These are phyloP conservation scores for Scaptodrosophila lebanonensis DNA, from an alignment of 1,140 invertebrate species.

Conservation along the genomic window DNA sequence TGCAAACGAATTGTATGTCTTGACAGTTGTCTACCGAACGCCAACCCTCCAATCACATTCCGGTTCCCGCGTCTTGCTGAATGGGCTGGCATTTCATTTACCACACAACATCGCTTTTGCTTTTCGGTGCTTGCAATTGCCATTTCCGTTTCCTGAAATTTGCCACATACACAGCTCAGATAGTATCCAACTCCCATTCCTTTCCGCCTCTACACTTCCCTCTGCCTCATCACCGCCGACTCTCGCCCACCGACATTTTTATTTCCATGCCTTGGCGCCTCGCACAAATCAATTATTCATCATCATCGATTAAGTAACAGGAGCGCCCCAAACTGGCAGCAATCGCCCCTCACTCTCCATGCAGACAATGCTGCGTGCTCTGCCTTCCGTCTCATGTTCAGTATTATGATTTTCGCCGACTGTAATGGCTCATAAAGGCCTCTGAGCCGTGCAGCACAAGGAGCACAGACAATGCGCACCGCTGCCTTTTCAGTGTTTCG, in stretches of 20 bases:
- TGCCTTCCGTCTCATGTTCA: conserved; percentile 53
- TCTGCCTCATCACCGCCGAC: neutral
- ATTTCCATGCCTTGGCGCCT: conserved; percentile 72
- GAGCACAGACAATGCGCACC: conserved; percentile 37
- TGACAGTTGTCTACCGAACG: conserved; percentile 13
- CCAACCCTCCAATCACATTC: neutral
- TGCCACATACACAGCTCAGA: conserved; percentile 56
- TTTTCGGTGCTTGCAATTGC: conserved; percentile 69
- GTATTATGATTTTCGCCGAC: conserved; percentile 72
- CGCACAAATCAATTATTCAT: conserved; percentile 73
- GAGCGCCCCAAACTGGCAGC: conserved; percentile 7
- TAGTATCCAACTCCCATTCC: conserved; percentile 28
- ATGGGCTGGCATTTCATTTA: conserved; percentile 70
- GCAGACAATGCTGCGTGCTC: conserved; percentile 3
- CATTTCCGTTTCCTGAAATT: conserved; percentile 74
- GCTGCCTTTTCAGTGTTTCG: conserved; percentile 36
- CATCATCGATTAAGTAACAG: conserved; percentile 71
- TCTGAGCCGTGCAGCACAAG: conserved; percentile 19
- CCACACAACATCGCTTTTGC: conserved; percentile 69
- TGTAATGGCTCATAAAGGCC: conserved; percentile 67
- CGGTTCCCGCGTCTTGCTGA: conserved; percentile 30
- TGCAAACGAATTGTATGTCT: conserved; percentile 52
- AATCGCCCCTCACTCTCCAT: neutral
- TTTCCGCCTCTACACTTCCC: neutral
- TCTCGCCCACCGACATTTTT: conserved; percentile 66